Evolutionary conservation across 2,113 vertebrate species (phyloP).

Genomic region (Lophotis ruficrista): DNA sequence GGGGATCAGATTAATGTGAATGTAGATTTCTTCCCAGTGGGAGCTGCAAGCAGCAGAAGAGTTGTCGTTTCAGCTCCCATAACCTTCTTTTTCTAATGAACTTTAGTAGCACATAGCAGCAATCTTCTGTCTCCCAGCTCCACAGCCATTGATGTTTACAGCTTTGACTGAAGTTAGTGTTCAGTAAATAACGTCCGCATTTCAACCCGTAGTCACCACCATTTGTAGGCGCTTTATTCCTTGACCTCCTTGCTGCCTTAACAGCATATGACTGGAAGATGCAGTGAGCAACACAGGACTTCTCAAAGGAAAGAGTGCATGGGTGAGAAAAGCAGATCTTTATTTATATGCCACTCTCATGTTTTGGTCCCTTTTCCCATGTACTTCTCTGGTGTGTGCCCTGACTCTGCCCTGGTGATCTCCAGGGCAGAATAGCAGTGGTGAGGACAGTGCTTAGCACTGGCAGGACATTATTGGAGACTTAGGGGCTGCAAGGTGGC

Average conservation of each 20-base stretch:
- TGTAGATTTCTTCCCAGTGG: slow-evolving; percentile 48
- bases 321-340: not conserved
- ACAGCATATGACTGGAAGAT: not conserved
- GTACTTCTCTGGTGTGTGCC: not conserved
- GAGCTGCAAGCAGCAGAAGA: slow-evolving; percentile 13
- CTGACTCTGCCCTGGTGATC: not conserved
- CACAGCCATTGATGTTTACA: not conserved
- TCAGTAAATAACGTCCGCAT: not conserved
- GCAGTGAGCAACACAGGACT: not conserved
- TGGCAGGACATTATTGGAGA: not conserved
- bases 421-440: not conserved
- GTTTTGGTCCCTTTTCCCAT: not conserved
- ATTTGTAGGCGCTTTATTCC: not conserved
- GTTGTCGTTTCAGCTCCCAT: not conserved
- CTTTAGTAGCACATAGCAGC: not conserved
- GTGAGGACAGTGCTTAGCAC: not conserved
- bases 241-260: slow-evolving; percentile 11
- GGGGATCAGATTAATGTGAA: slow-evolving; percentile 59
- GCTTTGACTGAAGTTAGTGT: slow-evolving; percentile 6
- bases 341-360: not conserved
- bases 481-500: not conserved
- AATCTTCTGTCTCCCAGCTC: not conserved
- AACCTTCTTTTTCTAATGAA: slow-evolving; percentile 32
- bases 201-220: not conserved
- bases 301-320: not conserved